phyloP scores from a whole-genome alignment of 2,797 vertebrate species.

The Varecia variegata region DNA sequence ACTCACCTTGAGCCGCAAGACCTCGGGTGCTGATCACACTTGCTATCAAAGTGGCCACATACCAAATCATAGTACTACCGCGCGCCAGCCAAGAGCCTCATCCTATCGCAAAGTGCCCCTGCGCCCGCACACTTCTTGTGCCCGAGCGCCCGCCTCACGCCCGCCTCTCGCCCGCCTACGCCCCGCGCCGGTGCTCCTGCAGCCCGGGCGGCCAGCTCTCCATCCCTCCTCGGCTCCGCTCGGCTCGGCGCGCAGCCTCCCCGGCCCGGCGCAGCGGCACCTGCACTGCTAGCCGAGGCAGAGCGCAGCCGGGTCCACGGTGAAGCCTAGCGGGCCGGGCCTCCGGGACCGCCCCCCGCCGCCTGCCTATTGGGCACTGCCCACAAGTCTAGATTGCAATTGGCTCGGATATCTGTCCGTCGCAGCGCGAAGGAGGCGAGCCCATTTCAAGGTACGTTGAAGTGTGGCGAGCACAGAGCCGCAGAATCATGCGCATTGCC shows the following conservation, averaged over 20 bases:
- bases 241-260: slow-evolving; percentile 85
- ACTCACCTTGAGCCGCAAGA: slow-evolving; percentile 99
- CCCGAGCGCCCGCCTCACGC: slow-evolving; percentile 85
- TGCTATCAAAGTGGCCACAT: slow-evolving; percentile 99
- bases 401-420: slow-evolving; percentile 86
- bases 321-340: slow-evolving; percentile 89
- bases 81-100: slow-evolving; percentile 90
- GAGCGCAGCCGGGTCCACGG: slow-evolving; percentile 87
- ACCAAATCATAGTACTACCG: slow-evolving; percentile 98
- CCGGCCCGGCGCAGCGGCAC: slow-evolving; percentile 84
- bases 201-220: slow-evolving; percentile 88
- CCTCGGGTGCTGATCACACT: slow-evolving; percentile 96
- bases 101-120: slow-evolving; percentile 92
- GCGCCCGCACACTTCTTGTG: slow-evolving; percentile 89
- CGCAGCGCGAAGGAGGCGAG: slow-evolving; percentile 80
- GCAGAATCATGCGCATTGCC: slow-evolving; percentile 99
- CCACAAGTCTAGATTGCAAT: slow-evolving; percentile 82
- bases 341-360: slow-evolving; percentile 81
- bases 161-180: slow-evolving; percentile 85
- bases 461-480: slow-evolving; percentile 92
- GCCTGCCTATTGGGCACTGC: slow-evolving; percentile 83
- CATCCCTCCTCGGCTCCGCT: slow-evolving; percentile 86
- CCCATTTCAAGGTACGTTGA: slow-evolving; percentile 97
- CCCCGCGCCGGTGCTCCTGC: slow-evolving; percentile 85
- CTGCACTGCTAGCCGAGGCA: slow-evolving; percentile 87